Evolutionary conservation across 2,888 invertebrate genomes (phyloP), one percentile per base, ranked within the genome.

Genomic region (Uropetala carovei): DNA sequence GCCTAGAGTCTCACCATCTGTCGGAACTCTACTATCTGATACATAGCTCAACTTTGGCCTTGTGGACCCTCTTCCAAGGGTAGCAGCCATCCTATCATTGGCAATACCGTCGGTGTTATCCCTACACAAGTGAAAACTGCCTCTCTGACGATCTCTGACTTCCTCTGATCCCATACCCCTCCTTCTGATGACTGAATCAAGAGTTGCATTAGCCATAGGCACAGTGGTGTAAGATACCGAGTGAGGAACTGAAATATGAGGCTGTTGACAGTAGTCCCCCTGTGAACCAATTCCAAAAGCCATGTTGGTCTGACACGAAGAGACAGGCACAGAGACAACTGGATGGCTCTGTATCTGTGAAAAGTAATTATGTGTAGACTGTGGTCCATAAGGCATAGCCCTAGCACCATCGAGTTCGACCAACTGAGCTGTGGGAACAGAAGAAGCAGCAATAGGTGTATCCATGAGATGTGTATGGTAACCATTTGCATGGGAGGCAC

Each of bases 351-450:
- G 89, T 0, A 89, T 64, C 68, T 89, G 89, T 18, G 89, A 43
- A 89, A 43, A 89, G 56, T 89, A 89, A 43, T n/a, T 89, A 64
- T 30, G 89, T n/a, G 89, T 43, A 43, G 89, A 89, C 58, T 89
- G 89, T 43, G 89, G 60, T 18, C 60, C 60, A 68, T 89, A 89
- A 18, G 89, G 89, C 43, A 92, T 81, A 43, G 92, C 58, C 0
- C 95, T 95, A 0, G 96, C 95, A 84, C 95, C 93, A 91, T 97
- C 97, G 22, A 97, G 93, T 94, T 97, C 97, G 93, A 97, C 97
- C 16, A 97, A 94, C 94, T 97, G 96, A 0, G 95, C 97, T 0
- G 97, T 97, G 0, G 97, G 97, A 13, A 97, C 97, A 92, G 93
- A 92, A 83, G 92, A 92, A 18, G 96, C 60, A 89, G 83, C 92